Evolutionary conservation across 2,113 vertebrate genomes (phyloP).

Genomic region (Morone chrysops): DNA sequence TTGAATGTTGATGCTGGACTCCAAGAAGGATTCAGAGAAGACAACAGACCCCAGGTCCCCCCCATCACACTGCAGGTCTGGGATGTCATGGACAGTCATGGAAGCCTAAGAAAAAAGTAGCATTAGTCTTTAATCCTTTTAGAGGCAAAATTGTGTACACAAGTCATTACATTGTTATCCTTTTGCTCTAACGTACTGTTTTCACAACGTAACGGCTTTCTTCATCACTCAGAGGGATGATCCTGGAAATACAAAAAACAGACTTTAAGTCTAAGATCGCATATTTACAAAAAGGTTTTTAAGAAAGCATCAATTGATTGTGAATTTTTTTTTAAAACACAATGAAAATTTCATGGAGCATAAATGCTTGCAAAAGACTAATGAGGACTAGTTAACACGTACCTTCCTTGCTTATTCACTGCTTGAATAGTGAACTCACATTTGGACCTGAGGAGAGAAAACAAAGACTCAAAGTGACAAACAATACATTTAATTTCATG

Average conservation of each 20-base stretch:
- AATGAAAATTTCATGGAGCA: background rate
- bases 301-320: background rate
- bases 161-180: accelerated
- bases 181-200: slow-evolving; percentile 86
- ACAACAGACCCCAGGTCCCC: slow-evolving; percentile 91
- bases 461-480: background rate
- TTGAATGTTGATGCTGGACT: slow-evolving; percentile 92
- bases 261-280: background rate
- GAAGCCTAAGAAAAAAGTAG: slow-evolving; percentile 81
- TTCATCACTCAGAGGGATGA: slow-evolving; percentile 87
- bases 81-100: slow-evolving; percentile 92
- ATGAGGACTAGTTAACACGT: slow-evolving; percentile 45
- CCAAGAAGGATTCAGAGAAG: slow-evolving; percentile 96
- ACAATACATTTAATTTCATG: background rate
- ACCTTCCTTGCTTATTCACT: slow-evolving; percentile 94
- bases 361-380: background rate
- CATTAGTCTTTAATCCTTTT: too few species aligned
- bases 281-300: background rate
- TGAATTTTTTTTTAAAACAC: background rate
- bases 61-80: slow-evolving; percentile 85
- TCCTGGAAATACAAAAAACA: slow-evolving; percentile 78
- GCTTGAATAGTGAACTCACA: slow-evolving; percentile 92
- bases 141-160: background rate
- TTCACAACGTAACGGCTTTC: slow-evolving; percentile 89
- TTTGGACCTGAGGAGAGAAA: slow-evolving; percentile 85